phyloP scores from a whole-genome alignment of 2,113 vertebrate genomes.

The Planiliza haematocheilus region DNA sequence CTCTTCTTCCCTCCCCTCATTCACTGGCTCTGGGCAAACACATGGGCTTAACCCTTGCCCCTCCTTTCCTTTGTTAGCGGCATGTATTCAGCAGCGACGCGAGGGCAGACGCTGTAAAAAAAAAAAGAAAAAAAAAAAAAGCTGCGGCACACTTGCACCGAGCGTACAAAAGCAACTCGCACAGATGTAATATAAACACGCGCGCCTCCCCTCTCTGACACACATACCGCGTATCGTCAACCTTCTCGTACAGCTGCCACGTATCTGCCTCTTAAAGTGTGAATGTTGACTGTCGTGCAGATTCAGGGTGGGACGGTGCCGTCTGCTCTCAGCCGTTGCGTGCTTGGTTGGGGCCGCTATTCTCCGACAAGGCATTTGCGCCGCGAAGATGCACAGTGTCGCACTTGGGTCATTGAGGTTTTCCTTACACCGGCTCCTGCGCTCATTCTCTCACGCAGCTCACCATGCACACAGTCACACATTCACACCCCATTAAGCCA shows the following conservation, averaged over 20 bases:
- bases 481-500: constrained; percentile 67
- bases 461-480: constrained; percentile 33
- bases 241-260: constrained; percentile 53
- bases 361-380: constrained; percentile 28
- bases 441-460: constrained; percentile 27
- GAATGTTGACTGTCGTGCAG: constrained; percentile 46
- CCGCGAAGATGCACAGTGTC: constrained; percentile 30
- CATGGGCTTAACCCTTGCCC: constrained; percentile 50
- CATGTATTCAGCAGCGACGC: constrained; percentile 13
- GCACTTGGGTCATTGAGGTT: constrained; percentile 47
- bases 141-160: neutral
- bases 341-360: constrained; percentile 21
- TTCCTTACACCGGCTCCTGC: constrained; percentile 38
- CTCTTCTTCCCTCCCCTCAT: constrained; percentile 35
- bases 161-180: constrained; percentile 30
- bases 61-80: constrained; percentile 29
- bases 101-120: neutral
- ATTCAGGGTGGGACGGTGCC: constrained; percentile 20
- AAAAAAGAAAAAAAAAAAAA: too few species aligned
- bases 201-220: constrained; percentile 25
- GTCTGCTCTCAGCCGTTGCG: constrained; percentile 34
- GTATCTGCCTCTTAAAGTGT: constrained; percentile 43
- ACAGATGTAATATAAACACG: constrained; percentile 41
- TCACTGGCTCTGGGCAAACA: constrained; percentile 50
- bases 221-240: constrained; percentile 46